Evolutionary conservation across 2,113 vertebrate species (phyloP).

Genomic region (Scalopus aquaticus): DNA sequence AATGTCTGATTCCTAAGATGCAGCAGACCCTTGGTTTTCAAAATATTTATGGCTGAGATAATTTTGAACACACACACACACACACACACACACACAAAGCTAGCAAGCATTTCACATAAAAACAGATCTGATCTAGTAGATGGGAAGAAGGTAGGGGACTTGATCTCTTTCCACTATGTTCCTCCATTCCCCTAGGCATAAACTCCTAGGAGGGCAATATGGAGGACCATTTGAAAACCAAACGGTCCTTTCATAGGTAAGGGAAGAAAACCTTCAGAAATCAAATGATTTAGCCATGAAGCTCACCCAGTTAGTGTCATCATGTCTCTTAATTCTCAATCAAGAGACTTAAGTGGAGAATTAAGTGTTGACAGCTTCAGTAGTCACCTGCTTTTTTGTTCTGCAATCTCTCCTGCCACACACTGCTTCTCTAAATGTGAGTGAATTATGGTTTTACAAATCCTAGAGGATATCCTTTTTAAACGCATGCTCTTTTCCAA

Average conservation of each 20-base stretch:
- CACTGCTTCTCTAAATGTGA: background rate
- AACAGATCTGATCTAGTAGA: background rate
- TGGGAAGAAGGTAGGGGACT: background rate
- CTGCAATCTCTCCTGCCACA: background rate
- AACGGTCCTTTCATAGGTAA: background rate
- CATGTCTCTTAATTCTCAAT: background rate
- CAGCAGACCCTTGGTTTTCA: background rate
- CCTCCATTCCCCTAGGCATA: background rate
- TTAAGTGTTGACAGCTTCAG: background rate
- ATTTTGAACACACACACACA: background rate
- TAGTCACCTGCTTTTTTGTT: background rate
- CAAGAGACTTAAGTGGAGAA: no score
- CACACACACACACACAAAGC: background rate
- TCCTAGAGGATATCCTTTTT: background rate
- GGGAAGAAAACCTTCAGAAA: background rate
- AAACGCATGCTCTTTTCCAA: background rate
- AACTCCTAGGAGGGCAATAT: fast-evolving
- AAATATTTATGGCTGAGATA: background rate
- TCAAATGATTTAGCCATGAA: background rate
- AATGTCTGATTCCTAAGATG: background rate
- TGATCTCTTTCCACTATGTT: background rate
- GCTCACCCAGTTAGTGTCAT: background rate
- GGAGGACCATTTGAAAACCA: background rate
- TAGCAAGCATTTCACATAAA: background rate
- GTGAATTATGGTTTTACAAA: background rate